Percentiles rank a stretch among this genome's conserved stretches.
Evolutionary conservation across 2,888 invertebrate genomes (phyloP).

Genomic region (Apamea anceps): DNA sequence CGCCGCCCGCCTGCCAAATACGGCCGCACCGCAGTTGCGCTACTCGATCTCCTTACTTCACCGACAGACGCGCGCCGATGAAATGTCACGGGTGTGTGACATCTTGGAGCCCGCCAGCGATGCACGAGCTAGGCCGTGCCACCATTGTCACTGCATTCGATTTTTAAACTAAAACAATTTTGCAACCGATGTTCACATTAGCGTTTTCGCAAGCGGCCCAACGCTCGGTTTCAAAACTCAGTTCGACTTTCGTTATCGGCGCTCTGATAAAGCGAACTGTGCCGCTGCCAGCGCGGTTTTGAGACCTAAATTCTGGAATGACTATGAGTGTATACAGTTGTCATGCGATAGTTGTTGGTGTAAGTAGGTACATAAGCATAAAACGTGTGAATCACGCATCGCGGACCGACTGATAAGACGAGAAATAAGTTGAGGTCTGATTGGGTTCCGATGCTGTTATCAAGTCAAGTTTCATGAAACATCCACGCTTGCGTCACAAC

Average conservation of each 20-base stretch:
- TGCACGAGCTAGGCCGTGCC: slow-evolving; percentile 63
- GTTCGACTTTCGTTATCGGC: slow-evolving; percentile 89
- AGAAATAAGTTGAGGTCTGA: slow-evolving; percentile 50
- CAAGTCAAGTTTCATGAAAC: slow-evolving; percentile 80
- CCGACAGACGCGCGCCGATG: slow-evolving; percentile 64
- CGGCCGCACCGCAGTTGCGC: slow-evolving; percentile 80
- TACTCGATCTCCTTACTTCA: slow-evolving; percentile 84
- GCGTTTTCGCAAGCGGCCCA: slow-evolving; percentile 90
- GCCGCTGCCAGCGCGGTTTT: slow-evolving; percentile 84
- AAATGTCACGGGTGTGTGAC: slow-evolving; percentile 73
- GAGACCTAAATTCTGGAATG: slow-evolving; percentile 85
- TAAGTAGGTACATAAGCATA: slow-evolving; percentile 33
- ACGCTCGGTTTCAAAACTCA: slow-evolving; percentile 88
- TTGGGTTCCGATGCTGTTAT: slow-evolving; percentile 72
- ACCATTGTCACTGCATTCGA: slow-evolving; percentile 82
- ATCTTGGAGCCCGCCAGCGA: slow-evolving; percentile 63
- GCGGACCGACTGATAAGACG: slow-evolving; percentile 51
- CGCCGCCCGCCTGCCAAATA: slow-evolving; percentile 86
- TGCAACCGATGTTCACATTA: slow-evolving; percentile 90
- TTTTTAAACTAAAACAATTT: slow-evolving; percentile 90
- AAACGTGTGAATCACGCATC: slow-evolving; percentile 41
- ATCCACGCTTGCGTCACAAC: slow-evolving; percentile 82
- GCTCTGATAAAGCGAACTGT: slow-evolving; percentile 88
- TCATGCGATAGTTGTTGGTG: slow-evolving; percentile 51
- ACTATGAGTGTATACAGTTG: slow-evolving; percentile 56